phyloP scores from a whole-genome alignment of 1,140 invertebrate genomes.

The Solen grandis region DNA sequence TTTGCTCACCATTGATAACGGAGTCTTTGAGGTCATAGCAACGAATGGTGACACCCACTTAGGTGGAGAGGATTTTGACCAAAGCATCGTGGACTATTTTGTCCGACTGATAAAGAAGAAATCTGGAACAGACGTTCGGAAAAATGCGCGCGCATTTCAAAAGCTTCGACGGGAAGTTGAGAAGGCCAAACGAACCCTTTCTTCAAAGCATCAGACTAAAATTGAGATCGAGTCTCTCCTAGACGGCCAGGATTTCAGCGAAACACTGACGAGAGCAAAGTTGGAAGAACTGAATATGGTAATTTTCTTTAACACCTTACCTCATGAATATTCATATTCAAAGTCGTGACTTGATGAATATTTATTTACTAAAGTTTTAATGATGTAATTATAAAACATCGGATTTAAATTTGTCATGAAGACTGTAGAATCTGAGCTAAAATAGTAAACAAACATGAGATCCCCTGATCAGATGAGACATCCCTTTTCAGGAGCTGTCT shows the following conservation, averaged over 20 bases:
- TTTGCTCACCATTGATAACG: slow-evolving; percentile 98
- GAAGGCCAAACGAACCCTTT: slow-evolving; percentile 97
- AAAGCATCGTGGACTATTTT: slow-evolving; percentile 98
- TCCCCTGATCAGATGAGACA: neutral
- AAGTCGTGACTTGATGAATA: neutral
- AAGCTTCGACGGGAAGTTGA: slow-evolving; percentile 98
- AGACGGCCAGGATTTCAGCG: slow-evolving; percentile 98
- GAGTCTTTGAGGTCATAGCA: slow-evolving; percentile 93
- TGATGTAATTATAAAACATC: neutral
- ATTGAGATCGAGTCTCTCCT: slow-evolving; percentile 99
- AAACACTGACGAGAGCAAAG: slow-evolving; percentile 98
- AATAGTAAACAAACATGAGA: neutral
- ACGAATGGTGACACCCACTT: slow-evolving; percentile 99
- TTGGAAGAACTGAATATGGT: slow-evolving; percentile 99
- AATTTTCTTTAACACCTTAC: slow-evolving; percentile 39
- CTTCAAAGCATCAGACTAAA: slow-evolving; percentile 95
- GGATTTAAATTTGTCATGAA: neutral
- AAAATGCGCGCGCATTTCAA: slow-evolving; percentile 95
- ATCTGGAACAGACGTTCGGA: slow-evolving; percentile 97
- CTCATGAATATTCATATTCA: neutral
- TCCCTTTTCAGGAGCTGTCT: neutral
- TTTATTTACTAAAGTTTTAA: neutral
- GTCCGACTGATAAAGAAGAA: slow-evolving; percentile 99
- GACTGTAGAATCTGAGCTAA: neutral
- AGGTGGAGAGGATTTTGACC: slow-evolving; percentile 98